Evolutionary conservation across 2,797 vertebrate species (phyloP), one percentile per base, ranked within the genome.

Genomic region (Sphenopsis melanotis): DNA sequence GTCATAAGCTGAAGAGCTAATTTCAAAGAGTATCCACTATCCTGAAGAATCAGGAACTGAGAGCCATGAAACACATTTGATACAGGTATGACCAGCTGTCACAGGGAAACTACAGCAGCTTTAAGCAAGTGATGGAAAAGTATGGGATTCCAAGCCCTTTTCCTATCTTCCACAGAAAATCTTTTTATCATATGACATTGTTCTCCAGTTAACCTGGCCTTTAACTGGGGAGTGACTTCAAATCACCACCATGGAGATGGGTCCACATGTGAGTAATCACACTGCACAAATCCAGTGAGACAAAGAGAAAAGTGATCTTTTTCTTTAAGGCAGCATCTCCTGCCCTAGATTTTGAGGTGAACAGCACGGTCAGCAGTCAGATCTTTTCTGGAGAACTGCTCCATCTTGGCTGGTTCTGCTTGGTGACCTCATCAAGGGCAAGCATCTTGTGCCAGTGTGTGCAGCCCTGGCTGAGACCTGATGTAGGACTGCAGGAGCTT

Each of bases 211-310:
- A 74, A 78, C 44, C 34, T 41, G 49, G 34, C 39, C 49, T 87
- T 77, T 55, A 47, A 23, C 59, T 2, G 1, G 7, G 34, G 6
- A 23, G 26, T 22, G n/a, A 69, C 23, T 77, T 63, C 41, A 83
- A 79, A 72, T 42, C 44, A 34, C 12, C 6, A 5, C 66, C 69
- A 34, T 2, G 18, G 34, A 74, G n/a, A 49, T 9, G 53, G 16
- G 50, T 41, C 37, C 20, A 17, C 0, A 0, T 57, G 50, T 11
- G 34, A 75, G 41, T 53, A 53, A 46, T 1, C 34, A 53, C 41
- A 42, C 17, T 10, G 46, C 0, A 1, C 22, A 82, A 46, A 39
- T 42, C 30, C 66, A 66, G 24, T 15, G 20, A 69, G 50, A 39
- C 39, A 69, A 72, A 89, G 19, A 70, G 27, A 63, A 52, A 66